A percentile compares a stretch with the other conserved stretches of the same genome.
Conservation (phyloP, 1,140 invertebrate species). For the Bombus impatiens region DNA sequence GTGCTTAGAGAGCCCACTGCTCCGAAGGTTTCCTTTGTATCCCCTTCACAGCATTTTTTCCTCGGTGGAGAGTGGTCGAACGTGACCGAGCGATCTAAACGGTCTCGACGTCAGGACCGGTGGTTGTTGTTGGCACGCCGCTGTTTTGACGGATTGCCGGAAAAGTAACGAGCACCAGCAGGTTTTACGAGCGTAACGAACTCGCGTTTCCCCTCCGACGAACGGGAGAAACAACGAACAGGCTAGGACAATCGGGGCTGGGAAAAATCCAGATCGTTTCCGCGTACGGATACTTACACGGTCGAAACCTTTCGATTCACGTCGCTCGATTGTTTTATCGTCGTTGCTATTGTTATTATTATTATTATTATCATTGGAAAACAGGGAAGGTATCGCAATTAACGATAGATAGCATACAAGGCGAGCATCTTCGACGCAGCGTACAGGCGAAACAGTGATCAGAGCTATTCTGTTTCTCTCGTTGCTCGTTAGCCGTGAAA, state of each 20-base stretch:
- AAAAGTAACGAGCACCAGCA: background rate
- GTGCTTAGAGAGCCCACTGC: constrained; percentile 12
- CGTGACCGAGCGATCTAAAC: constrained; percentile 43
- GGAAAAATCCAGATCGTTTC: constrained; percentile 17
- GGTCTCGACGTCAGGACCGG: background rate
- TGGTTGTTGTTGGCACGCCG: background rate
- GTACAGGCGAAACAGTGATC: background rate
- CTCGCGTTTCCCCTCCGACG: background rate
- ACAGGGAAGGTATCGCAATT: background rate
- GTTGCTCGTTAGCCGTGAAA: background rate
- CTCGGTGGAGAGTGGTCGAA: constrained; percentile 29
- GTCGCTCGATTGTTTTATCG: background rate
- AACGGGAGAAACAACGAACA: background rate
- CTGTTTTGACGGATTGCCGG: constrained; percentile 24
- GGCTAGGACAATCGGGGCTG: background rate
- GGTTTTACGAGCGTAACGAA: constrained; percentile 31
- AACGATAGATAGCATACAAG: background rate
- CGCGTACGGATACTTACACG: background rate
- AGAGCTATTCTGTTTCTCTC: background rate
- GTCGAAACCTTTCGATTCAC: background rate
- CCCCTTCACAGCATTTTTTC: background rate
- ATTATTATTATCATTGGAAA: background rate
- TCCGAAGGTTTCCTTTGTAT: constrained; percentile 13
- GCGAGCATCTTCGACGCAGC: background rate
- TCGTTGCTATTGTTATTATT: background rate